Evolutionary conservation across 23 tunicate genomes (phyloP).

Genomic region (Trididemnum miniatum): DNA sequence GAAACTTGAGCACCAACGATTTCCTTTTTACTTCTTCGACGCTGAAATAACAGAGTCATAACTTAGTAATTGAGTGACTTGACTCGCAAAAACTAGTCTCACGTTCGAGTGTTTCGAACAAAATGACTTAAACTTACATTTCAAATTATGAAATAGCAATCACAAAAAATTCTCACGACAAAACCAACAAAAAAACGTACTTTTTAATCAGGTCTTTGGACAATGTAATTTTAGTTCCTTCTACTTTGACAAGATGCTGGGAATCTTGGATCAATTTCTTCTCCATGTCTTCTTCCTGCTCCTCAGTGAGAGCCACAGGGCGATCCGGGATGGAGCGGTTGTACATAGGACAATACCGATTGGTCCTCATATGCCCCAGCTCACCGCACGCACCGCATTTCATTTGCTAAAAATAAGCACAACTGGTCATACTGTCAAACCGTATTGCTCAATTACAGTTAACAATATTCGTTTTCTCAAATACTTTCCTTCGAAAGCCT

Average conservation of each 20-base stretch:
- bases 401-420: constrained; percentile 58
- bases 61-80: too few relatives aligned
- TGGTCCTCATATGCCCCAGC: constrained; percentile 92
- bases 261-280: constrained; percentile 60
- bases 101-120: too few relatives aligned
- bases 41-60: constrained; percentile 14
- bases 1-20: constrained; percentile 84
- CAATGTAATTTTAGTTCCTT: constrained; percentile 87
- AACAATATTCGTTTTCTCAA: too few relatives aligned
- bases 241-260: constrained; percentile 80
- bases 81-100: too few relatives aligned
- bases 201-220: constrained; percentile 77
- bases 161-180: too few relatives aligned
- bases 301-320: constrained; percentile 83
- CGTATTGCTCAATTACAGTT: too few relatives aligned
- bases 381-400: constrained; percentile 96
- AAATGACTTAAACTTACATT: too few relatives aligned
- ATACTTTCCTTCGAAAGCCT: too few relatives aligned
- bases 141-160: too few relatives aligned
- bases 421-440: not conserved
- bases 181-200: constrained; percentile 30
- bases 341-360: constrained; percentile 92
- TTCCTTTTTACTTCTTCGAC: constrained; percentile 76
- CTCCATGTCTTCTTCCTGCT: constrained; percentile 95
- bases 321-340: constrained; percentile 62